Evolutionary conservation across 2,888 invertebrate genomes (phyloP), one percentile per base, ranked within the genome.

Genomic region (Polymixis lichenea): DNA sequence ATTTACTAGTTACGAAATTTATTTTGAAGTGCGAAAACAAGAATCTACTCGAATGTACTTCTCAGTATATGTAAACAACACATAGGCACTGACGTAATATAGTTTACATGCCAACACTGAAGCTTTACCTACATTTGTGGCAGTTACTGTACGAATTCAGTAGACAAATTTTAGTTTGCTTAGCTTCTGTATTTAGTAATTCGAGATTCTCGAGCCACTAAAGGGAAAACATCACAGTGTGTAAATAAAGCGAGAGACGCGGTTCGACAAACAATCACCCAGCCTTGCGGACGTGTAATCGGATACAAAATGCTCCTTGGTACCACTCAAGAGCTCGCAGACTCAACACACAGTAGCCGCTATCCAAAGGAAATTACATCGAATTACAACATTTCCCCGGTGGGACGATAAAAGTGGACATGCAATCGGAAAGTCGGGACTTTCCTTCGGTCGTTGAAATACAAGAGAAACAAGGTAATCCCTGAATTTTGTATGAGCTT

Each of bases 251-350:
- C 84, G 88, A 89, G 85, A 88, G 88, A 83, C 82, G 89, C 86
- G 89, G 90, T 85, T 90, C 91, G 88, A 92, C 93, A 95, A 95
- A 95, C 93, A 95, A 93, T 92, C 93, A 91, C 90, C 91, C 89
- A 91, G 90, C 86, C 91, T 91, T 91, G 90, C 85, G 89, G 90
- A 92, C 91, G 88, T 92, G 95, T 94, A 95, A 95, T 95, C 93
- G 92, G 94, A 95, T 94, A 94, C 94, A 91, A 93, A 94, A 94
- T 91, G 91, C 89, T 91, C 90, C 89, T 91, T 89, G 89, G 90
- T 89, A 89, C 90, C 90, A 86, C 88, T 92, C 89, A 90, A 91
- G 91, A 90, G 86, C 86, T 89, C 81, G 80, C 87, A 86, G 90
- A 90, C 91, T 89, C 86, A 85, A 89, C 89, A 87, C 89, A 90